These are phyloP conservation scores for Trichomycterus rosablanca DNA, from an alignment of 2,113 vertebrate genomes.

Conservation along the genomic window DNA sequence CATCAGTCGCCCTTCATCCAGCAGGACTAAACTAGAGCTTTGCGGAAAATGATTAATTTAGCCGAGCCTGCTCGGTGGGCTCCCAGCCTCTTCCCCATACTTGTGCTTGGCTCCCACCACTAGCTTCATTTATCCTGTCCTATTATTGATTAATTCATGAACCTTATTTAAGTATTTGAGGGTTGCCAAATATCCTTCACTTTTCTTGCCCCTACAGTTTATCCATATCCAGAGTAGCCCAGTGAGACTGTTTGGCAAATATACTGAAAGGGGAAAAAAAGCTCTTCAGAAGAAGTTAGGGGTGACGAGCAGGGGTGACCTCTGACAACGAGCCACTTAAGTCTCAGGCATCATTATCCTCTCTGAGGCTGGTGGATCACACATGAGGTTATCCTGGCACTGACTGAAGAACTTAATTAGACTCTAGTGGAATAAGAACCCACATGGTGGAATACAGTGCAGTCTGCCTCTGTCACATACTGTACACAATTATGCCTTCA, in stretches of 20 bases:
- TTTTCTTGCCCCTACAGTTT: slow-evolving; percentile 53
- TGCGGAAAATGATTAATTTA: slow-evolving; percentile 68
- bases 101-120: slow-evolving; percentile 51
- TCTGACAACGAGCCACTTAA: slow-evolving; percentile 15
- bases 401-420: slow-evolving; percentile 30
- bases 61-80: slow-evolving; percentile 39
- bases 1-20: slow-evolving; percentile 32
- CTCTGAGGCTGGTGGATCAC: slow-evolving; percentile 9
- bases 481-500: slow-evolving; percentile 24
- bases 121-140: slow-evolving; percentile 53
- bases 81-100: slow-evolving; percentile 47
- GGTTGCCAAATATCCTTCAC: slow-evolving; percentile 63
- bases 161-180: slow-evolving; percentile 63
- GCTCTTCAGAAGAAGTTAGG: slow-evolving; percentile 15
- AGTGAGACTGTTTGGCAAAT: slow-evolving; percentile 47
- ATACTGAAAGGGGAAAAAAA: slow-evolving; percentile 30
- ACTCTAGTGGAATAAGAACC: slow-evolving; percentile 1
- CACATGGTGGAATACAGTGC: slow-evolving; percentile 1
- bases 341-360: slow-evolving; percentile 35
- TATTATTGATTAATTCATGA: slow-evolving; percentile 69
- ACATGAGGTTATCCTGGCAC: slow-evolving; percentile 9
- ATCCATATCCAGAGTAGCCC: slow-evolving; percentile 53
- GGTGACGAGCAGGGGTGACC: slow-evolving; percentile 14
- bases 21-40: slow-evolving; percentile 50
- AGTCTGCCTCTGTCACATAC: slow-evolving; percentile 9